phyloP scores from a whole-genome alignment of 2,797 vertebrate species.

The Megaceryle alcyon region DNA sequence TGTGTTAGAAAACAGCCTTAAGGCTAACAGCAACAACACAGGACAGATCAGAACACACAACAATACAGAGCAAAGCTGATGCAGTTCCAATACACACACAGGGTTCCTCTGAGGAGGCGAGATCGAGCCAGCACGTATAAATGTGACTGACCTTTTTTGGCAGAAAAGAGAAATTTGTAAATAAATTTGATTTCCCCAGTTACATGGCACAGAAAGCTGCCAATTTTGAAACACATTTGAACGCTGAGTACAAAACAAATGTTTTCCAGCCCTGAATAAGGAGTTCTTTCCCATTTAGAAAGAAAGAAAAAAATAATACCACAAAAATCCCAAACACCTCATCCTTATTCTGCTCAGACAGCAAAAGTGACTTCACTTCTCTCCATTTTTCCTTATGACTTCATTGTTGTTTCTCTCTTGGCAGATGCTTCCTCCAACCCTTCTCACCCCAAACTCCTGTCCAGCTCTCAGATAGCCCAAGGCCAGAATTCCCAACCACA shows the following conservation, averaged over 20 bases:
- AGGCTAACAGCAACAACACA: neutral
- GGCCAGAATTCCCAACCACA: neutral
- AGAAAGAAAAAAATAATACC: neutral
- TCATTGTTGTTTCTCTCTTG: neutral
- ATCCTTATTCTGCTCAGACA: neutral
- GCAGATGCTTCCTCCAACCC: neutral
- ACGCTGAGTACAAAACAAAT: neutral
- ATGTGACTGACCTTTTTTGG: neutral
- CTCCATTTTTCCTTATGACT: neutral
- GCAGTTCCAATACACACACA: neutral
- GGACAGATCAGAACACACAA: constrained; percentile 7
- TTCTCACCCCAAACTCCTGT: neutral
- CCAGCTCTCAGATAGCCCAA: neutral
- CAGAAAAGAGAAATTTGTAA: constrained; percentile 1
- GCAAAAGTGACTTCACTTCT: neutral
- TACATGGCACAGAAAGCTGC: neutral
- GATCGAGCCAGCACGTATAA: constrained; percentile 7
- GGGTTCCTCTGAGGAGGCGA: neutral
- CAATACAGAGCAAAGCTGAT: constrained; percentile 11
- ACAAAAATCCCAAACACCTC: neutral
- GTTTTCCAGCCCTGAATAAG: neutral
- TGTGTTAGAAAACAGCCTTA: neutral
- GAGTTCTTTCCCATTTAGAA: neutral
- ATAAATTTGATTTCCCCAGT: constrained; percentile 25
- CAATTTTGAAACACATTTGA: constrained; percentile 14